These are phyloP conservation scores for Lasioglossum marginatum DNA, from an alignment of 2,888 invertebrate genomes.

Conservation along the genomic window DNA sequence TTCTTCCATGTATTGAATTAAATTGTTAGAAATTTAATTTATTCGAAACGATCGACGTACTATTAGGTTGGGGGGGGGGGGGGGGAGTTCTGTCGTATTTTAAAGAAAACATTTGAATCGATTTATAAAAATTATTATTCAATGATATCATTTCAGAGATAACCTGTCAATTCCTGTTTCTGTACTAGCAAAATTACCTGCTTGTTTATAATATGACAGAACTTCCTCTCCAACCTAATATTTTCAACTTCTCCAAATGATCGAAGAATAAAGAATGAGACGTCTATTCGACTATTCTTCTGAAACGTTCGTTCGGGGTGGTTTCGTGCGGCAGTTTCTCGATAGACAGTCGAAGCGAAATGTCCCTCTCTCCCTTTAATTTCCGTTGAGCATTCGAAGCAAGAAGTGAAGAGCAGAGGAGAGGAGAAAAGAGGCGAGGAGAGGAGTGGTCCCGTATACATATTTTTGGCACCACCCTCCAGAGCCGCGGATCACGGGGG, in stretches of 20 bases:
- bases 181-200: no score
- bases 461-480: constrained; percentile 16
- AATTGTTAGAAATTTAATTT: no score
- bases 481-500: constrained; percentile 14
- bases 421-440: background rate
- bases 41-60: no score
- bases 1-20: background rate
- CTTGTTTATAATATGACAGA: no score
- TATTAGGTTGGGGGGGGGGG: no score
- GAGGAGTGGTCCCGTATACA: constrained; percentile 2
- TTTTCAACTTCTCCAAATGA: background rate
- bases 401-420: background rate
- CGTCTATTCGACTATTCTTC: background rate
- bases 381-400: background rate
- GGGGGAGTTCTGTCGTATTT: no score
- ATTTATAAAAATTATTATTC: no score
- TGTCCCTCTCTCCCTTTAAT: background rate
- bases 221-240: no score
- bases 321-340: background rate
- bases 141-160: no score
- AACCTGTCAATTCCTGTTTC: no score
- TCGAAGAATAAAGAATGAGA: background rate
- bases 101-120: no score
- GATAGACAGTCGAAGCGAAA: background rate
- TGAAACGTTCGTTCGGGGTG: background rate